A percentile compares a stretch with the other conserved stretches of the same genome.
Evolutionary conservation across 2,113 vertebrate genomes (phyloP).

Genomic region (Origma solitaria): DNA sequence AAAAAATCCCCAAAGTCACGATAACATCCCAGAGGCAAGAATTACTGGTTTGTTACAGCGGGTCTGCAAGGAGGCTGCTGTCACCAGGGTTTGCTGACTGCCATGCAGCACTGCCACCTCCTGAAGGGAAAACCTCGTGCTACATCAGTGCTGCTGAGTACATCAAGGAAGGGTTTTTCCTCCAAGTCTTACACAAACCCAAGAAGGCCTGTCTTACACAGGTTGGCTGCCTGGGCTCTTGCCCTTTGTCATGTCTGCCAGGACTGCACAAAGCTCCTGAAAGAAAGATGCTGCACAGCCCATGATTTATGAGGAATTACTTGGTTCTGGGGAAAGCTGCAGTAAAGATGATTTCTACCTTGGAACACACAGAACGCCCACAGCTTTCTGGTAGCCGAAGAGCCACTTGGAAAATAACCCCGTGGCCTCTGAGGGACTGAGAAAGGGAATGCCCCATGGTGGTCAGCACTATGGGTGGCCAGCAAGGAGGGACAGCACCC

Average conservation of each 20-base stretch:
- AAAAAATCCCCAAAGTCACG: neutral
- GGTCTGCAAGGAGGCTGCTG: neutral
- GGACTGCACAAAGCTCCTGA: neutral
- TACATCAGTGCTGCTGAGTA: neutral
- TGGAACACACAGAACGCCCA: accelerated
- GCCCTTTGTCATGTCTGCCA: neutral
- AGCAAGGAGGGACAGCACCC: neutral
- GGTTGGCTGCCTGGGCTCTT: neutral
- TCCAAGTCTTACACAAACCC: neutral
- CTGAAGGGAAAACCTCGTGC: neutral
- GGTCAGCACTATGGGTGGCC: neutral
- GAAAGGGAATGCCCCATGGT: neutral
- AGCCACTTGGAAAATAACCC: neutral
- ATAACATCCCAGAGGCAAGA: neutral
- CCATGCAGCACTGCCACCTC: neutral
- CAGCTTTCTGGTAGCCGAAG: neutral
- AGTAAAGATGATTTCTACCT: neutral
- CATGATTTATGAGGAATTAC: neutral
- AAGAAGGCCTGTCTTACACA: neutral
- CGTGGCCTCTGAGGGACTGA: neutral
- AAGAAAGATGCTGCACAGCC: neutral
- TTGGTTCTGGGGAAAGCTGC: neutral
- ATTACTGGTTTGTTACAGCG: neutral
- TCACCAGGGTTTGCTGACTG: neutral
- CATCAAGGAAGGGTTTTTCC: neutral